Base-by-base conservation (phyloP, 2,888 invertebrate genomes). In the Lithodes maja region DNA sequence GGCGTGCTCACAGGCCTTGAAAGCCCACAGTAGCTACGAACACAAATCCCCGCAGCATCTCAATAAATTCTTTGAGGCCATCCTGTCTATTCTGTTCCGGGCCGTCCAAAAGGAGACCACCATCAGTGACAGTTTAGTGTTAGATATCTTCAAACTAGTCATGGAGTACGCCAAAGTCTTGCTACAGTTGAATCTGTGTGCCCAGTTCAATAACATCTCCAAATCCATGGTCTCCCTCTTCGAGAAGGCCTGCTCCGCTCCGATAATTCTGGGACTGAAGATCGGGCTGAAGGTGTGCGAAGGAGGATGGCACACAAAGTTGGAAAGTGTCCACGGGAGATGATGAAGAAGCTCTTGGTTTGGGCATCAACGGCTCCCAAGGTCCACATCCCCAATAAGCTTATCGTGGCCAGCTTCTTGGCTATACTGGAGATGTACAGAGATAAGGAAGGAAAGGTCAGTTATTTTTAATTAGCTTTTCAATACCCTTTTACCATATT, bases 161-260 rank as follows among this genome's bases (percentile, higher is more conserved):
- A 55, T 89, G 78, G 82, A 83, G 78, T 89, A 86, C 85, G 89
- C 83, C 54, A 86, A 86, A 55, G 77, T 82, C 68, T 33, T 86
- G 68, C 15, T 71, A 15, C 50, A 78, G 17, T 54, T 55, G 52
- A 53, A 77, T 3, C 77, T 71, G 71, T 83, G 82, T 55, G 53
- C 77, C 5, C 61, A 55, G 12, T 86, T 86, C 71, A 82, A 86
- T 17, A 86, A 82, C 9, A 83, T 77, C 0, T 82, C 52, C 33
- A 68, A 85, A 52, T 75, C 77, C 2, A n/a, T 89, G 3, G 83
- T 89, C 15, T 15, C 17, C 54, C 9, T 86, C 5, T 53, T 82
- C 49, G 89, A 85, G 78, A 50, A 17, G 15, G 33, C 69, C 33
- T 86, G 85, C 79, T 68, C 69, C 50, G 49, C 75, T n/a, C 49